A percentile compares a stretch with the other conserved stretches of the same genome.
Conservation (phyloP, 2,888 invertebrate species). For the Mythimna lalbum region DNA sequence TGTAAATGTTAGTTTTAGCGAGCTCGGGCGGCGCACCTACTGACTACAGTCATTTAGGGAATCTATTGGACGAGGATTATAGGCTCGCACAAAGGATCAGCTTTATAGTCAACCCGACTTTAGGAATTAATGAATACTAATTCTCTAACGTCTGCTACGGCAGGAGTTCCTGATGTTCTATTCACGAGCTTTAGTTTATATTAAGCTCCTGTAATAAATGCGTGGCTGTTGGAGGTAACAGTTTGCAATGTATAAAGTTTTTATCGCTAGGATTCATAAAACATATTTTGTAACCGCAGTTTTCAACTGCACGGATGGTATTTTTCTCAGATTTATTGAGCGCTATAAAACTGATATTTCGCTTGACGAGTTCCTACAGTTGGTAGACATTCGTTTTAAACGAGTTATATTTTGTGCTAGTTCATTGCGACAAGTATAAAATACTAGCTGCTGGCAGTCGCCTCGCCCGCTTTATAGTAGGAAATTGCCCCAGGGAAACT, state of each 20-base stretch:
- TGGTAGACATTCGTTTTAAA: slow-evolving; percentile 26
- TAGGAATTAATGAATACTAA: slow-evolving; percentile 70
- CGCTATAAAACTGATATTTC: slow-evolving; percentile 43
- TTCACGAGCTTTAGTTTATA: slow-evolving; percentile 32
- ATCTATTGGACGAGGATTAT: slow-evolving; percentile 64
- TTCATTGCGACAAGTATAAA: background rate
- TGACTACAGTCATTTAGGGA: slow-evolving; percentile 49
- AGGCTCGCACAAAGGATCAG: slow-evolving; percentile 60
- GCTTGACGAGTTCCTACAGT: slow-evolving; percentile 44
- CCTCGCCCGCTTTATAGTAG: too few species aligned
- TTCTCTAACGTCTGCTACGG: slow-evolving; percentile 49
- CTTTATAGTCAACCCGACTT: slow-evolving; percentile 69
- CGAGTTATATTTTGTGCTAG: slow-evolving; percentile 27
- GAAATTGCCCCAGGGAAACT: too few species aligned
- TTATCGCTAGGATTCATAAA: slow-evolving; percentile 20
- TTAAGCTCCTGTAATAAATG: slow-evolving; percentile 26
- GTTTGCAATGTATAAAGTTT: slow-evolving; percentile 29
- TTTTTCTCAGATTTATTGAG: slow-evolving; percentile 50
- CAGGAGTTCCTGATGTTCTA: slow-evolving; percentile 42
- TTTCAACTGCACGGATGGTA: slow-evolving; percentile 32
- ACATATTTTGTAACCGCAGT: slow-evolving; percentile 25
- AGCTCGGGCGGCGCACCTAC: slow-evolving; percentile 42
- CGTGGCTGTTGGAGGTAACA: background rate
- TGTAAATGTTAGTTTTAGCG: slow-evolving; percentile 54
- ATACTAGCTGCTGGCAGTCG: too few species aligned